These are phyloP conservation scores for Nymphalis io DNA, from an alignment of 1,140 invertebrate species.

Conservation along the genomic window DNA sequence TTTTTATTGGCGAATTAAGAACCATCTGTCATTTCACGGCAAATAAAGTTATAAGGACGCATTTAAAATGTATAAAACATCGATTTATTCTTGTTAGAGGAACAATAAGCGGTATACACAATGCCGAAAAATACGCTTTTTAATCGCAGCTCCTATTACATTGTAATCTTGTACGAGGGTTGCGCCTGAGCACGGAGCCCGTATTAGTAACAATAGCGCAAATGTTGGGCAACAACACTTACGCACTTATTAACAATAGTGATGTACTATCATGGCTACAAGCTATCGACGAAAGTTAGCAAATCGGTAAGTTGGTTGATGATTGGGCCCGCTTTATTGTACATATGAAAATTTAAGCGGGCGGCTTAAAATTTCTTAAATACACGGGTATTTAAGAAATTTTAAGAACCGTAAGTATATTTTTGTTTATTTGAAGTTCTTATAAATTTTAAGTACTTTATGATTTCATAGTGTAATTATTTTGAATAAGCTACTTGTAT, in stretches of 20 bases:
- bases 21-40: conserved; percentile 12
- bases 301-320: neutral
- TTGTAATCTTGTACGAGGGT: conserved; percentile 66
- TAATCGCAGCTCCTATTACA: conserved; percentile 63
- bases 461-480: too few species aligned
- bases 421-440: too few species aligned
- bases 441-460: too few species aligned
- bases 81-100: conserved; percentile 62
- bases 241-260: conserved; percentile 54
- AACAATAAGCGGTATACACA: conserved; percentile 43
- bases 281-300: conserved; percentile 28
- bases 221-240: conserved; percentile 73
- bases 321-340: neutral
- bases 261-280: conserved; percentile 40
- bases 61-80: conserved; percentile 43
- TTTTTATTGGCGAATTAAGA: neutral
- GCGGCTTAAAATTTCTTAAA: too few species aligned
- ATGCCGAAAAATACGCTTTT: conserved; percentile 52
- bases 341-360: too few species aligned
- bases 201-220: conserved; percentile 58
- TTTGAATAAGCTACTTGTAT: too few species aligned
- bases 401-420: too few species aligned
- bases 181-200: conserved; percentile 51
- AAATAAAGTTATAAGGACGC: conserved; percentile 28
- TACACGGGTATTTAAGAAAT: too few species aligned